Evolutionary conservation across 2,888 invertebrate genomes (phyloP).

Genomic region (Phalera bucephala): DNA sequence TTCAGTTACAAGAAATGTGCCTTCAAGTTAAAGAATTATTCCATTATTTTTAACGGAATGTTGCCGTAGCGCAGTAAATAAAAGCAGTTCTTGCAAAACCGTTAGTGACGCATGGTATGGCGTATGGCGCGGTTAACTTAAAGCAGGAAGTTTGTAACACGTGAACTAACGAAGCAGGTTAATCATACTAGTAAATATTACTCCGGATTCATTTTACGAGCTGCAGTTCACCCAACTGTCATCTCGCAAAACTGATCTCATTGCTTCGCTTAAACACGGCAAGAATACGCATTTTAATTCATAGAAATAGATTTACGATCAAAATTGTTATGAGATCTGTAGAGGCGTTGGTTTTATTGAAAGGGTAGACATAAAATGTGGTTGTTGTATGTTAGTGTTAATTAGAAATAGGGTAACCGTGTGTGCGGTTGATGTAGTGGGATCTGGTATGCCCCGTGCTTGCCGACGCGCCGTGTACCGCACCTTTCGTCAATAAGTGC

Average conservation of each 20-base stretch:
- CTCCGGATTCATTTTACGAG: constrained; percentile 24
- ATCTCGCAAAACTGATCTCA: constrained; percentile 41
- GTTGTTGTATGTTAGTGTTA: constrained; percentile 29
- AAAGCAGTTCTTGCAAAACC: constrained; percentile 48
- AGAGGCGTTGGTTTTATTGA: constrained; percentile 16
- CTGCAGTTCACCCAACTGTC: constrained; percentile 33
- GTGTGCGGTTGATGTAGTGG: constrained; percentile 33
- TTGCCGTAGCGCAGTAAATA: constrained; percentile 36
- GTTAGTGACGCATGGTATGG: constrained; percentile 48
- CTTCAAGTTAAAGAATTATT: constrained; percentile 17
- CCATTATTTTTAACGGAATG: constrained; percentile 38
- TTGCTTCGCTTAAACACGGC: too few relatives aligned
- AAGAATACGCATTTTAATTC: too few relatives aligned
- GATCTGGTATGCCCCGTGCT: constrained; percentile 62
- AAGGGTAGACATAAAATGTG: constrained; percentile 34
- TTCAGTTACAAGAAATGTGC: constrained; percentile 1
- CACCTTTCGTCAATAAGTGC: constrained; percentile 60
- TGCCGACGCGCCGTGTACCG: constrained; percentile 52
- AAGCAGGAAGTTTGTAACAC: constrained; percentile 56
- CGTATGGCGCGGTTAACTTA: constrained; percentile 38
- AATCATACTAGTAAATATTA: constrained; percentile 48
- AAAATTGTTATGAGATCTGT: constrained; percentile 10
- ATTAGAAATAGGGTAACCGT: constrained; percentile 33
- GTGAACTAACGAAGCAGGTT: constrained; percentile 45
- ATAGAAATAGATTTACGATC: too few relatives aligned